Percentiles rank a stretch among this genome's conserved stretches.
Evolutionary conservation across 2,113 vertebrate species (phyloP).

Genomic region (Talpa occidentalis): DNA sequence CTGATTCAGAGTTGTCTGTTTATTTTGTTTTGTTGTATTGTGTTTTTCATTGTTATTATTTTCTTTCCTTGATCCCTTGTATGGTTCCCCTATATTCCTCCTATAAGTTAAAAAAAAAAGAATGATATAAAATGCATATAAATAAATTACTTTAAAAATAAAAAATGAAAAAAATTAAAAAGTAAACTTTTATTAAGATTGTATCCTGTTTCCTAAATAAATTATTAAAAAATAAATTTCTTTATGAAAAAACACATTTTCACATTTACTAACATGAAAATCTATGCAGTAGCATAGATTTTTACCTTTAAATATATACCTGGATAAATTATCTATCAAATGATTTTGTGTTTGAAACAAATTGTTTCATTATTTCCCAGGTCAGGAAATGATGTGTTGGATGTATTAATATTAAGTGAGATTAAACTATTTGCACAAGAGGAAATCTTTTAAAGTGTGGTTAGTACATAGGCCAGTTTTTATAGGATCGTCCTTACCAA

Average conservation of each 20-base stretch:
- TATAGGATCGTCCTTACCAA: background rate
- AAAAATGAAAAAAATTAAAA: background rate
- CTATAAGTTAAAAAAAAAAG: too few relatives aligned
- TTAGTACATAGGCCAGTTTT: background rate
- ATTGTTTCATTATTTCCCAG: background rate
- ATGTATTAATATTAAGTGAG: slow-evolving; percentile 10
- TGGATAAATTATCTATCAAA: background rate
- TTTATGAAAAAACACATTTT: background rate
- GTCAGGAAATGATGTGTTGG: background rate
- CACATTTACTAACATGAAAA: background rate
- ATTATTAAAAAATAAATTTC: slow-evolving; percentile 11
- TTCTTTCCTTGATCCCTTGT: too few relatives aligned
- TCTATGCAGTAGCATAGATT: background rate
- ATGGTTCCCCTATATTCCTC: too few relatives aligned
- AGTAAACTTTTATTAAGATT: slow-evolving; percentile 16
- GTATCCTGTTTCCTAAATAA: background rate
- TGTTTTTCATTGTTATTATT: too few relatives aligned
- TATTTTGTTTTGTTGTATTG: too few relatives aligned
- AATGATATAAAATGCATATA: too few relatives aligned
- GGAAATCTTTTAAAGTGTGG: background rate
- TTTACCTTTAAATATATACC: background rate
- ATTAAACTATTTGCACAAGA: slow-evolving; percentile 5
- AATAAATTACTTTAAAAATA: too few relatives aligned
- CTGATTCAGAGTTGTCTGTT: too few relatives aligned
- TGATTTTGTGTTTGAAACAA: background rate